Evolutionary conservation across 2,113 vertebrate genomes (phyloP).

Genomic region (Cacatua alba): DNA sequence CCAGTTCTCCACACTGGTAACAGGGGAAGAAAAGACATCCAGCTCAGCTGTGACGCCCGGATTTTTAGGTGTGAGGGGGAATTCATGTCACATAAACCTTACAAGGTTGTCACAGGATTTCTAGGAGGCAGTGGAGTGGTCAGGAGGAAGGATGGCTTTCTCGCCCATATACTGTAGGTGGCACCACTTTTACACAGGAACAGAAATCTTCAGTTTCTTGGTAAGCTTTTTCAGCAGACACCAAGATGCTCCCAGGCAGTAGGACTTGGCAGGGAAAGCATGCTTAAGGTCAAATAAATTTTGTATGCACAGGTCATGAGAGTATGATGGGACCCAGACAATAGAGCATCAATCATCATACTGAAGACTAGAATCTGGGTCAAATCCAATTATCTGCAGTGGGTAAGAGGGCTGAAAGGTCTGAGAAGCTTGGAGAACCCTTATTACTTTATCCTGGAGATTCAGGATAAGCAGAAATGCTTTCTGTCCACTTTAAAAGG

Average conservation of each 20-base stretch:
- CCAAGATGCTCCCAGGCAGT: neutral
- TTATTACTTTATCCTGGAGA: neutral
- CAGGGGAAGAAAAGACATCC: neutral
- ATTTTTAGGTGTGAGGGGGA: neutral
- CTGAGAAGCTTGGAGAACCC: neutral
- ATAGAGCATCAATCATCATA: constrained; percentile 33
- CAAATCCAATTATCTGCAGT: constrained; percentile 17
- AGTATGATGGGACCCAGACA: neutral
- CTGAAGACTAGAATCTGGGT: constrained; percentile 15
- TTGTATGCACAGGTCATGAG: constrained; percentile 11
- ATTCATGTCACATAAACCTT: neutral
- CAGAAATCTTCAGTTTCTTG: neutral
- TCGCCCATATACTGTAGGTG: neutral
- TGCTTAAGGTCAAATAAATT: constrained; percentile 44
- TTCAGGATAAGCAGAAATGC: neutral
- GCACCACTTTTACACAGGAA: neutral
- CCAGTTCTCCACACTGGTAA: neutral
- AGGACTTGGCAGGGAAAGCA: neutral
- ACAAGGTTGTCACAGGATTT: neutral
- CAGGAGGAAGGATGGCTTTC: neutral
- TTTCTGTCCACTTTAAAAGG: neutral
- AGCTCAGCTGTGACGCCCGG: neutral
- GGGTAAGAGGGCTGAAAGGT: neutral
- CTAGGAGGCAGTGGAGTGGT: neutral
- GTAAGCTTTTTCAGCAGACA: constrained; percentile 42